A percentile compares a stretch with the other conserved stretches of the same genome.
phyloP scores from a whole-genome alignment of 2,797 vertebrate genomes.

The Rhinogobio ventralis region DNA sequence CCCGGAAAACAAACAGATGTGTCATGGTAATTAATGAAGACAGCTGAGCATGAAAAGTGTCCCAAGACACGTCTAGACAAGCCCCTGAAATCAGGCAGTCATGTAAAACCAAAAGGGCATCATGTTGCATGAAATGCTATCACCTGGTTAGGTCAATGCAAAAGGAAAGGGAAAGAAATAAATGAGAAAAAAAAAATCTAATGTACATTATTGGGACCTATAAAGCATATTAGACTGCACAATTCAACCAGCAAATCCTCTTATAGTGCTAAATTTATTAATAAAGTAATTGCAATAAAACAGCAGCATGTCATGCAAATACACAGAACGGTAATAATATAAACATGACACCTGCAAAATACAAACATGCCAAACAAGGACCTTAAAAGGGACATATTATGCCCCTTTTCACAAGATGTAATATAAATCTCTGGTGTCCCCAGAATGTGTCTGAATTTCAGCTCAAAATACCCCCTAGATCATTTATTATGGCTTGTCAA shows the following conservation, averaged over 20 bases:
- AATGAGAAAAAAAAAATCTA: not conserved
- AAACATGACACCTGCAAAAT: not conserved
- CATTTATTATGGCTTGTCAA: too few species aligned
- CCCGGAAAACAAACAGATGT: conserved; percentile 34
- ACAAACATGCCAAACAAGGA: not conserved
- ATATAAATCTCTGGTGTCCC: too few species aligned
- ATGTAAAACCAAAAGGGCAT: not conserved
- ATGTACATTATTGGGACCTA: not conserved
- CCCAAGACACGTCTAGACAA: conserved; percentile 44
- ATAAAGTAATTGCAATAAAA: not conserved
- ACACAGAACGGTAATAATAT: not conserved
- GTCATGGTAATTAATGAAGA: conserved; percentile 49
- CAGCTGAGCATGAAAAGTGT: conserved; percentile 35
- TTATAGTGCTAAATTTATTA: not conserved
- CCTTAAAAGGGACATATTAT: too few species aligned
- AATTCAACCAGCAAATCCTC: not conserved
- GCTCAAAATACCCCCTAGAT: too few species aligned
- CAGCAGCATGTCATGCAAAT: not conserved
- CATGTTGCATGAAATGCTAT: not conserved
- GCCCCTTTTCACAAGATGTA: too few species aligned
- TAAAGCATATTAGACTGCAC: not conserved
- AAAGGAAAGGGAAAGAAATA: not conserved
- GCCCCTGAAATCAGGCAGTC: conserved; percentile 13
- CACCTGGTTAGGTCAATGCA: not conserved
- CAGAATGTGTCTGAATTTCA: too few species aligned